Evolutionary conservation across 2,888 invertebrate species (phyloP).

Genomic region (Drosophila colorata): DNA sequence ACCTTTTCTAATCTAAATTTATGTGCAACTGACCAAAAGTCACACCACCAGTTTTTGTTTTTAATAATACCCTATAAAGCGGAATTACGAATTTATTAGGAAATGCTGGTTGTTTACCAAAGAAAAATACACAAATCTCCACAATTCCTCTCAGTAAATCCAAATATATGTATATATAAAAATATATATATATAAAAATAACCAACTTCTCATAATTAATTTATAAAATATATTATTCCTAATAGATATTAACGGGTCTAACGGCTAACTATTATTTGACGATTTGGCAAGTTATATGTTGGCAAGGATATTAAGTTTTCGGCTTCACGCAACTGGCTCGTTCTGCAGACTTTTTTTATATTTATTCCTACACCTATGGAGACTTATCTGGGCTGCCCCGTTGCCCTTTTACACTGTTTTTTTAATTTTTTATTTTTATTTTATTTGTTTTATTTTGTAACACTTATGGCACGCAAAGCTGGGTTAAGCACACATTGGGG

Average conservation of each 20-base stretch:
- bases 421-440: conserved; percentile 4
- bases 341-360: not conserved
- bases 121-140: too few relatives aligned
- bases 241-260: too few relatives aligned
- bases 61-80: conserved; percentile 1
- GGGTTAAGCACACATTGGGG: conserved; percentile 59
- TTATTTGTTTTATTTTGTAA: conserved; percentile 12
- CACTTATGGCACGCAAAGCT: conserved; percentile 58
- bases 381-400: conserved; percentile 19
- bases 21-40: conserved; percentile 61
- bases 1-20: conserved; percentile 64
- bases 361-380: conserved; percentile 2
- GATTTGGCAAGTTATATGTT: not conserved
- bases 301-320: not conserved
- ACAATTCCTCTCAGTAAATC: too few relatives aligned
- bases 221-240: too few relatives aligned
- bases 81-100: not conserved
- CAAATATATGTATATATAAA: too few relatives aligned
- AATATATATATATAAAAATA: too few relatives aligned
- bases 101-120: too few relatives aligned
- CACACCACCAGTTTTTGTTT: conserved; percentile 23
- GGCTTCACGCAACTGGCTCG: not conserved
- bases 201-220: too few relatives aligned
- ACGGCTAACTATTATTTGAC: not conserved
- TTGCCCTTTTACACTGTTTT: not conserved